Conservation (phyloP, 2,113 vertebrate species). For the Boleophthalmus pectinirostris region DNA sequence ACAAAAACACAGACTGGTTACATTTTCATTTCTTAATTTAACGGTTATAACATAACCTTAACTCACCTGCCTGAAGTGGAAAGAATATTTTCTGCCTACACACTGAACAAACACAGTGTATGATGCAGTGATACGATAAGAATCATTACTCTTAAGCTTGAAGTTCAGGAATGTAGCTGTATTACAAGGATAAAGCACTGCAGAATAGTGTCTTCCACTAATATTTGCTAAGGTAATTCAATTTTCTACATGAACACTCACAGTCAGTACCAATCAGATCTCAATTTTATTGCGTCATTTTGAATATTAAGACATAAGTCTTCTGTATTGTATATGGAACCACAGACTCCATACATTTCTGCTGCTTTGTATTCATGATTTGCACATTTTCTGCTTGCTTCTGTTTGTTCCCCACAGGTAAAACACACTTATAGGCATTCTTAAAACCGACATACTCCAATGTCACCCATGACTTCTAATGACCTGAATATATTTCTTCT, state of each 20-base stretch:
- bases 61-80: slow-evolving; percentile 27
- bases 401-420: background rate
- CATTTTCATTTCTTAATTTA: background rate
- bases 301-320: background rate
- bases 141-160: background rate
- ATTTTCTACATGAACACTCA: background rate
- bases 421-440: background rate
- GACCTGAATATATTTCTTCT: background rate
- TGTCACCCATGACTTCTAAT: background rate
- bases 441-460: background rate
- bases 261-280: background rate
- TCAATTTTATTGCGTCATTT: background rate
- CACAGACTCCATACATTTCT: too few relatives aligned
- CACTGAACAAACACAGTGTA: slow-evolving; percentile 36
- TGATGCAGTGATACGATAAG: slow-evolving; percentile 51
- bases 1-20: background rate
- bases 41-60: background rate
- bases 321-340: background rate
- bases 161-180: background rate
- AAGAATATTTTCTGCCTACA: slow-evolving; percentile 43
- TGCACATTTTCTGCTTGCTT: background rate
- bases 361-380: background rate
- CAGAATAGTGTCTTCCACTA: background rate
- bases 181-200: background rate
- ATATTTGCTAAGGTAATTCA: slow-evolving; percentile 1